Conservation (phyloP, 2,888 invertebrate species). For the Phortica magna region DNA sequence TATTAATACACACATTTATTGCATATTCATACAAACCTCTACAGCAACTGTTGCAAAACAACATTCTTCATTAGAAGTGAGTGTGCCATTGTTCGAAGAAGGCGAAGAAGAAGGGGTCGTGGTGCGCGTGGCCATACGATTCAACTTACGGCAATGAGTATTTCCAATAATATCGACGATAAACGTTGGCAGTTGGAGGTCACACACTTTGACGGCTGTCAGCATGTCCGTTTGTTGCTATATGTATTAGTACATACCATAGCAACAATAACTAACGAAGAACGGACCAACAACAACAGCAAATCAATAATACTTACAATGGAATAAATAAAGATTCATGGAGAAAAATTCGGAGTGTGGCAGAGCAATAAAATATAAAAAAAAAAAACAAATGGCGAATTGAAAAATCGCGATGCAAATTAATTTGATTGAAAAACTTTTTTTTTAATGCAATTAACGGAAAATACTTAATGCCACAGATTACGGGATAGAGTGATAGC, state of each 20-base stretch:
- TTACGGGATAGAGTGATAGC: not conserved
- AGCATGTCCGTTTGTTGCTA: not conserved
- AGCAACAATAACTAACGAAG: not conserved
- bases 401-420: conserved; percentile 10
- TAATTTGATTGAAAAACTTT: conserved; percentile 26
- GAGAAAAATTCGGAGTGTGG: not conserved
- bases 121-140: no score
- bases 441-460: conserved; percentile 10
- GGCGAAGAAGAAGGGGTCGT: not conserved
- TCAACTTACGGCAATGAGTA: not conserved
- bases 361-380: not conserved
- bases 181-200: not conserved
- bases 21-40: no score
- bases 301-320: no score
- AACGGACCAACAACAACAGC: not conserved
- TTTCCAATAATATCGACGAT: not conserved
- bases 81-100: not conserved
- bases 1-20: no score
- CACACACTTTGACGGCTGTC: not conserved
- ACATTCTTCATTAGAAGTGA: not conserved
- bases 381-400: not conserved
- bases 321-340: not conserved
- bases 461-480: conserved; percentile 21
- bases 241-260: not conserved
- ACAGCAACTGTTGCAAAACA: no score